Conservation (phyloP, 1,140 invertebrate species). For the Drosophila bocqueti region DNA sequence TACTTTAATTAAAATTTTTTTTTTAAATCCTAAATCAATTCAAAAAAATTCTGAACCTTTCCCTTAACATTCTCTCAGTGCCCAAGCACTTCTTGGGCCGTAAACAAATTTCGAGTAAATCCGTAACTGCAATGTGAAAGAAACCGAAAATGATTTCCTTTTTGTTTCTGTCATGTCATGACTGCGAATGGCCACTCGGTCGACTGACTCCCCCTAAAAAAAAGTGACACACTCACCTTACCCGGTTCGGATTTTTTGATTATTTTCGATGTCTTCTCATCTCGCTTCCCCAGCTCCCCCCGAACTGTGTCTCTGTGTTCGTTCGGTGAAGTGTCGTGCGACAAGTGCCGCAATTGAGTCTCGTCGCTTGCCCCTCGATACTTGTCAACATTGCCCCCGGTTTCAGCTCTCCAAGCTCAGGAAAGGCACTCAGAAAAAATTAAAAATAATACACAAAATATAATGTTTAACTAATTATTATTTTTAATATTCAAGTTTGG, state of each 20-base stretch:
- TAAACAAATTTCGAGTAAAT: slow-evolving; percentile 60
- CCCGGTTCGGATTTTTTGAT: slow-evolving; percentile 50
- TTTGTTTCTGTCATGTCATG: slow-evolving; percentile 74
- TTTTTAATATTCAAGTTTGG: too few species aligned
- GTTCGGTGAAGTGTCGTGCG: slow-evolving; percentile 70
- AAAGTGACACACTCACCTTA: slow-evolving; percentile 60
- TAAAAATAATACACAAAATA: too few species aligned
- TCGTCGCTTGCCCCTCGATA: slow-evolving; percentile 50
- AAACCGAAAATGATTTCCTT: slow-evolving; percentile 27
- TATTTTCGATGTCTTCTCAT: slow-evolving; percentile 48
- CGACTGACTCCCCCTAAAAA: slow-evolving; percentile 59
- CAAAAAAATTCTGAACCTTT: neutral
- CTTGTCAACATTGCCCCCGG: slow-evolving; percentile 56
- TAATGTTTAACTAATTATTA: too few species aligned
- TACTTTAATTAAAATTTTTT: too few species aligned
- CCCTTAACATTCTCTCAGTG: slow-evolving; percentile 9
- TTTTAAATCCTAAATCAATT: neutral
- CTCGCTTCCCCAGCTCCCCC: slow-evolving; percentile 10
- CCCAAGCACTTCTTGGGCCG: slow-evolving; percentile 7
- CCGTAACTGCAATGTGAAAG: slow-evolving; percentile 58
- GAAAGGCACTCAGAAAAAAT: neutral
- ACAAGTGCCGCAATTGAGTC: slow-evolving; percentile 82
- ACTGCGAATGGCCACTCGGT: slow-evolving; percentile 39
- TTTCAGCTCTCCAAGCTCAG: neutral
- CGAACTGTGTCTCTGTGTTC: slow-evolving; percentile 4